Conservation (phyloP, 2,113 vertebrate species). For the Antigone vipio region DNA sequence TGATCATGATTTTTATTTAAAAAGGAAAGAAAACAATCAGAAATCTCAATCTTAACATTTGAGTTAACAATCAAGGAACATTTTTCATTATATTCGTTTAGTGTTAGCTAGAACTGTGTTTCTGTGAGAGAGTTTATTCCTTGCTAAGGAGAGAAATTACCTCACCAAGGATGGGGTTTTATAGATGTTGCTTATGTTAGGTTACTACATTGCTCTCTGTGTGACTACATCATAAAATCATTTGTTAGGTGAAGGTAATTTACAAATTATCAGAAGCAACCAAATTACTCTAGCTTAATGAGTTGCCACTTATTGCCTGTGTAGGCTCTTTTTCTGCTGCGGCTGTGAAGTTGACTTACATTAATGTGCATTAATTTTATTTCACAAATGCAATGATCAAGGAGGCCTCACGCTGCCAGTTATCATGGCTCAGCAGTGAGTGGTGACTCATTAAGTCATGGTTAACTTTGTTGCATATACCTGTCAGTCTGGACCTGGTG, state of each 20-base stretch:
- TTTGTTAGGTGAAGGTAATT: conserved; percentile 34
- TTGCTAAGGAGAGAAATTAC: background rate
- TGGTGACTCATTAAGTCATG: background rate
- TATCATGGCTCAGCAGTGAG: background rate
- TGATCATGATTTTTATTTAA: background rate
- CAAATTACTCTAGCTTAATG: conserved; percentile 47
- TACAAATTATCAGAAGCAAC: conserved; percentile 41
- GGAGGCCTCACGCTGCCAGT: background rate
- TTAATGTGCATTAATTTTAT: conserved; percentile 22
- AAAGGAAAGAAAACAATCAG: background rate
- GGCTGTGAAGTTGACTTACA: conserved; percentile 1
- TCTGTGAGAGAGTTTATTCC: background rate
- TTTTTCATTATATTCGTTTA: background rate
- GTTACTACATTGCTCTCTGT: background rate
- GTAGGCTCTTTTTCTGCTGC: conserved; percentile 38
- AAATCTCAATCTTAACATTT: background rate
- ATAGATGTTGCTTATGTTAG: conserved; percentile 3
- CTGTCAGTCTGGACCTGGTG: background rate
- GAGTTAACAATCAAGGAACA: background rate
- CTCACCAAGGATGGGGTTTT: background rate
- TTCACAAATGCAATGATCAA: background rate
- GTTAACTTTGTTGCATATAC: background rate
- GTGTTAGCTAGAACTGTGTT: background rate
- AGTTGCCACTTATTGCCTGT: conserved; percentile 43
- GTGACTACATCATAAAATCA: conserved; percentile 38